These are phyloP conservation scores for Trichopria drosophilae DNA, from an alignment of 2,888 invertebrate species.

Conservation along the genomic window DNA sequence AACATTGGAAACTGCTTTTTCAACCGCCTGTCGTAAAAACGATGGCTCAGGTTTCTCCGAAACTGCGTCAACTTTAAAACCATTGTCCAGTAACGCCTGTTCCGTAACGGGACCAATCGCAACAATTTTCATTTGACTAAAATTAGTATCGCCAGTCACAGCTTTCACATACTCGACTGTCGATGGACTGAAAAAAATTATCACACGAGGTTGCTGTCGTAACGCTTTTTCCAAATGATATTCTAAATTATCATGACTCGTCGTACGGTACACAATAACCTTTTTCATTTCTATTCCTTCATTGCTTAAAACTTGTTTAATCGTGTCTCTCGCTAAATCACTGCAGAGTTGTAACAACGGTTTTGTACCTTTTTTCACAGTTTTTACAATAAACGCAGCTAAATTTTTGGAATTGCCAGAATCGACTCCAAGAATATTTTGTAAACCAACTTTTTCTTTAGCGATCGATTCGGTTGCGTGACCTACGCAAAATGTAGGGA, in stretches of 20 bases:
- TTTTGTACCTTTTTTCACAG: conserved; percentile 26
- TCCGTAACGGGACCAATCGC: conserved; percentile 54
- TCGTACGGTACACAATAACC: conserved; percentile 47
- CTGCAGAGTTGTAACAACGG: conserved; percentile 53
- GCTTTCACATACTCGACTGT: conserved; percentile 45
- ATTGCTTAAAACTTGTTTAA: conserved; percentile 40
- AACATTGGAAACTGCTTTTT: too few relatives aligned
- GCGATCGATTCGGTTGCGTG: conserved; percentile 47
- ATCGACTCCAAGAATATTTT: conserved; percentile 44
- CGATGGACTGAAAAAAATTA: conserved; percentile 55
- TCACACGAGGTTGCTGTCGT: conserved; percentile 35
- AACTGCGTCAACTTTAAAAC: conserved; percentile 42
- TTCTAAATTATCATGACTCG: conserved; percentile 44
- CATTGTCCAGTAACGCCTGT: conserved; percentile 43
- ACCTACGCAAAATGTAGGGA: conserved; percentile 51
- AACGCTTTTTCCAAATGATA: conserved; percentile 40
- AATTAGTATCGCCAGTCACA: conserved; percentile 29
- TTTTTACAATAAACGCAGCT: conserved; percentile 42
- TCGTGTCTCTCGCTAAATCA: conserved; percentile 50
- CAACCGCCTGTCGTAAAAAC: too few relatives aligned
- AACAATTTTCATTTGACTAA: conserved; percentile 41
- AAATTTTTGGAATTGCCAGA: conserved; percentile 52
- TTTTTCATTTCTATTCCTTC: conserved; percentile 41
- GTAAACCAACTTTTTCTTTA: conserved; percentile 40
- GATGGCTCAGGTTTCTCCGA: conserved; percentile 50